Evolutionary conservation across 1,140 invertebrate genomes (phyloP), one percentile per base, ranked within the genome.

Genomic region (Aleiodes sp.): DNA sequence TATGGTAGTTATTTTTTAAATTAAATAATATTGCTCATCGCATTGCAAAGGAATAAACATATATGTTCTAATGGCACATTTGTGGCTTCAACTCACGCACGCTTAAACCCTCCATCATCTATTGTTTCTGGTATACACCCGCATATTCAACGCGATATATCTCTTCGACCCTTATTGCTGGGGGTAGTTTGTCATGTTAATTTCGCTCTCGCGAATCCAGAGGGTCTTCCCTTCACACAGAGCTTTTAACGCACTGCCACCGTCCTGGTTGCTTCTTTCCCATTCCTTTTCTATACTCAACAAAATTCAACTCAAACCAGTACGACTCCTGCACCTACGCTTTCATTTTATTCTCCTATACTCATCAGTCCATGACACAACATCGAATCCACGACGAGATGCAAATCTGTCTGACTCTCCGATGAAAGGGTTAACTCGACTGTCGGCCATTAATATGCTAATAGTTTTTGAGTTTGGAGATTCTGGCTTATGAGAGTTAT

Each of bases 121-220:
- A 85, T 86, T 86, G 85, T 86, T 86, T 86, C 83, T 84, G 78
- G 74, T 80, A 70, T 69, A 79, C 80, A 81, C 84, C 83, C 84
- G 83, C 83, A 86, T 84, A 85, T 81, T 75, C 82, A 75, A 68
- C 70, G 76, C 79, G 78, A 84, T 86, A 85, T 82, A 86, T 85
- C 83, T 84, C 81, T 78, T 78, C 73, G 75, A 84, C 82, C 82
- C 83, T 85, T 86, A 85, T 86, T 86, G 82, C 85, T 81, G 79
- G 75, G 83, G 83, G 83, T 86, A 86, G 85, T 86, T 86, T 86
- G 84, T 86, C 85, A 86, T 86, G 85, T 86, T 86, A 86, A 86
- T 86, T 86, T 86, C 80, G 81, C 82, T 80, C 77, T 81, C 81
- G 82, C 80, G 79, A 84, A 74, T 78, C 75, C 70, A 70, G 76